These are phyloP conservation scores for Proisotoma minuta DNA, from an alignment of 2,888 invertebrate species.

Conservation along the genomic window DNA sequence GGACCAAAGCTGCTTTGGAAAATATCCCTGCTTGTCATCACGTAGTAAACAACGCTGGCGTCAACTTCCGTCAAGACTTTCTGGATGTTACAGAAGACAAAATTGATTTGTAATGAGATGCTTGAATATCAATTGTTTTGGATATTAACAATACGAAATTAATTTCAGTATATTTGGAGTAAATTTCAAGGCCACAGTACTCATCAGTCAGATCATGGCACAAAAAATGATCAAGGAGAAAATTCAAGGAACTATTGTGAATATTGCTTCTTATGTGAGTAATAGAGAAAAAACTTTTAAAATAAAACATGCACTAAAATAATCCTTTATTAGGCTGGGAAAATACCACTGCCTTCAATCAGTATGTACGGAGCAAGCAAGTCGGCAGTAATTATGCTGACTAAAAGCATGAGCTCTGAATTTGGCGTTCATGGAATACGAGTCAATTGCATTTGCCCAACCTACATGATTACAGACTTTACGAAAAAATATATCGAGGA, in stretches of 20 bases:
- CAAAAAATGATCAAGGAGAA: conserved; percentile 6
- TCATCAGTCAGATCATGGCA: conserved; percentile 2
- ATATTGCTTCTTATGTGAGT: conserved; percentile 7
- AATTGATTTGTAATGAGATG: conserved; percentile 10
- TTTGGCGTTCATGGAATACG: conserved; percentile 13
- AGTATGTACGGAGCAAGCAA: conserved; percentile 16
- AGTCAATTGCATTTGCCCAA: conserved; percentile 19
- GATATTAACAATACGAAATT: not conserved
- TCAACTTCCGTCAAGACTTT: conserved; percentile 5
- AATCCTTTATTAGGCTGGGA: conserved; percentile 7
- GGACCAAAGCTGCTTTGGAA: conserved; percentile 4
- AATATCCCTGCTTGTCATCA: not conserved
- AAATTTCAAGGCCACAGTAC: conserved; percentile 5
- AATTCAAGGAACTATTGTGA: conserved; percentile 5
- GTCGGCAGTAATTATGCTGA: conserved; percentile 17
- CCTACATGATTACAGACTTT: conserved; percentile 16
- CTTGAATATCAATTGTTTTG: not conserved
- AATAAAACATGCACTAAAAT: too few relatives aligned
- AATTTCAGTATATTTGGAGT: conserved; percentile 8
- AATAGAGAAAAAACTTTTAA: too few relatives aligned
- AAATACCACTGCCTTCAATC: not conserved
- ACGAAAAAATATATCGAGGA: conserved; percentile 17
- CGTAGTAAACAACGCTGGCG: conserved; percentile 13
- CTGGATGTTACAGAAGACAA: conserved; percentile 8
- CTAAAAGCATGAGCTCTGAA: conserved; percentile 18